Conservation (phyloP, 2,113 vertebrate species). For the Rhea americana region DNA sequence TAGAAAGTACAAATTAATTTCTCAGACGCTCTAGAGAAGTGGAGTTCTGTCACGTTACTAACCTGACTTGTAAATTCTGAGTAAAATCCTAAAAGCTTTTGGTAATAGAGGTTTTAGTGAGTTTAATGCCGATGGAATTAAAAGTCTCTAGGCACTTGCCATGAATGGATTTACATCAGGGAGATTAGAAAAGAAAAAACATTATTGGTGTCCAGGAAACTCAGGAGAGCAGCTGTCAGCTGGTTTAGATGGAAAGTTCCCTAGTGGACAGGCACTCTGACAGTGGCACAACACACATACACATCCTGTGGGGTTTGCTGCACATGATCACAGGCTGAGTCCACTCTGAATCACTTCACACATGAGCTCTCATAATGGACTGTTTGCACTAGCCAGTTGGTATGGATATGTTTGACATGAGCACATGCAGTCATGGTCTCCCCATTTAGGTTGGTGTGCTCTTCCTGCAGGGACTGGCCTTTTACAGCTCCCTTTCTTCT, state of each 20-base stretch:
- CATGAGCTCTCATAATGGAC: accelerated
- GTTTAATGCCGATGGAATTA: constrained; percentile 74
- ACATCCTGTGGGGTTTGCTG: accelerated
- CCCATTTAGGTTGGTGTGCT: not conserved
- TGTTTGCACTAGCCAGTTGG: not conserved
- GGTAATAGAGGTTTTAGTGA: constrained; percentile 75
- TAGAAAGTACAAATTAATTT: constrained; percentile 66
- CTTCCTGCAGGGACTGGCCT: not conserved
- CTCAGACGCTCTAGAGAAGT: constrained; percentile 54
- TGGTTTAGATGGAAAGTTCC: constrained; percentile 35
- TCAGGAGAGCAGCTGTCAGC: constrained; percentile 65
- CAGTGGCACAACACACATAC: not conserved
- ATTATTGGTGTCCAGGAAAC: constrained; percentile 67
- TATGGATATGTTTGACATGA: accelerated
- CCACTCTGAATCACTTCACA: accelerated
- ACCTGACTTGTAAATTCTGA: constrained; percentile 64
- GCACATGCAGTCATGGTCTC: accelerated
- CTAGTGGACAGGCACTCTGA: not conserved
- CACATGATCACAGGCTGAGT: accelerated
- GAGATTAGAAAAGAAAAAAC: constrained; percentile 70
- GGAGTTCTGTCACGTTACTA: constrained; percentile 64
- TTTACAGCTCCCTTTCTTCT: not conserved
- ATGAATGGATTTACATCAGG: constrained; percentile 73
- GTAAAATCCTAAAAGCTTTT: constrained; percentile 76
- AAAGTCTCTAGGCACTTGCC: constrained; percentile 68